phyloP scores from a whole-genome alignment of 2,113 vertebrate species.

The Ptilorrhoa leucosticta region DNA sequence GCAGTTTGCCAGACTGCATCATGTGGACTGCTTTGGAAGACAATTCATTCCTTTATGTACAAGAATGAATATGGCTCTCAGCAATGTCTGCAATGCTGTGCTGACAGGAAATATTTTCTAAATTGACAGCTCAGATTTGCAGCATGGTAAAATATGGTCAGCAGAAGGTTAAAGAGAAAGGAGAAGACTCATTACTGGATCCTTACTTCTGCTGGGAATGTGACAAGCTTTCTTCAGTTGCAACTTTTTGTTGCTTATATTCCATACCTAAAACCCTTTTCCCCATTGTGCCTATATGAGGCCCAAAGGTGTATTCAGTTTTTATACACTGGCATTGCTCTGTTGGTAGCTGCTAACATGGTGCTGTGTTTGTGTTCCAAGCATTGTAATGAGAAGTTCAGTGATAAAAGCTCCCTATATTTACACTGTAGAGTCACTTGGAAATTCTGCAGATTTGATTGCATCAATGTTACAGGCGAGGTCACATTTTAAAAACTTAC shows the following conservation, averaged over 20 bases:
- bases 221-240: not conserved
- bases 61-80: not conserved
- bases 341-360: not conserved
- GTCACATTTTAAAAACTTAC: not conserved
- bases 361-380: not conserved
- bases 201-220: not conserved
- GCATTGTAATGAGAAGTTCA: not conserved
- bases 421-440: not conserved
- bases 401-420: not conserved
- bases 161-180: not conserved
- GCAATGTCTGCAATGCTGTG: not conserved
- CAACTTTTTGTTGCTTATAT: not conserved
- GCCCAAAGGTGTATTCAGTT: not conserved
- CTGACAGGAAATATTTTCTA: not conserved
- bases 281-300: not conserved
- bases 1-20: conserved; percentile 24
- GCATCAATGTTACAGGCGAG: not conserved
- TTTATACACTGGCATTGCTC: not conserved
- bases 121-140: not conserved
- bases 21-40: not conserved
- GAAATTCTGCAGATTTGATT: not conserved
- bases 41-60: conserved; percentile 13
- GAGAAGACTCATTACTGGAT: not conserved
- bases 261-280: not conserved
- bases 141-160: not conserved